phyloP scores from a whole-genome alignment of 2,797 vertebrate genomes.

The Danio aesculapii region DNA sequence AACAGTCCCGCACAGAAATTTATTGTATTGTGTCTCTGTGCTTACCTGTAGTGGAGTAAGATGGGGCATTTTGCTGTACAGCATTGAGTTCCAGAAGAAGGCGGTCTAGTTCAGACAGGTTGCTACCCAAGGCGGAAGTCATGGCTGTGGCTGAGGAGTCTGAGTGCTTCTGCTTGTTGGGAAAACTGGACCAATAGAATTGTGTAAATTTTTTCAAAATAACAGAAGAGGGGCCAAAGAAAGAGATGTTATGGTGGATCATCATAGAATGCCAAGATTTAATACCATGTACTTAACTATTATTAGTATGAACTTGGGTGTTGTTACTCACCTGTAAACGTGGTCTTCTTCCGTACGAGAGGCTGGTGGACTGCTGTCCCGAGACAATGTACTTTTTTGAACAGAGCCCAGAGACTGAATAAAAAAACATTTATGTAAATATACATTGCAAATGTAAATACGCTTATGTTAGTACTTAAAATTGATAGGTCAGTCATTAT shows the following conservation, averaged over 20 bases:
- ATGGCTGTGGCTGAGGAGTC: constrained; percentile 89
- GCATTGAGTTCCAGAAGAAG: constrained; percentile 95
- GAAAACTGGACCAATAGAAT: constrained; percentile 82
- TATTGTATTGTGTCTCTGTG: too few species aligned
- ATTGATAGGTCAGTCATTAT: too few species aligned
- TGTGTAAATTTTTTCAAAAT: not conserved
- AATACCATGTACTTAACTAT: not conserved
- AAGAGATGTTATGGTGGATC: not conserved
- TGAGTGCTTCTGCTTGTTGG: constrained; percentile 93
- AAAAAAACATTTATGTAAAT: constrained; percentile 48
- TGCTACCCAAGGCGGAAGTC: constrained; percentile 91
- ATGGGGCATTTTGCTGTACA: constrained; percentile 89
- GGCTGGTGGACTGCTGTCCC: constrained; percentile 81
- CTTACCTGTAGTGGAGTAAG: constrained; percentile 86
- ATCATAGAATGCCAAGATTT: constrained; percentile 1
- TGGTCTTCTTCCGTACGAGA: constrained; percentile 91
- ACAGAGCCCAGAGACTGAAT: constrained; percentile 78
- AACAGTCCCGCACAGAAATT: too few species aligned
- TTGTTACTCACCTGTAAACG: constrained; percentile 89
- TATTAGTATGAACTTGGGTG: not conserved
- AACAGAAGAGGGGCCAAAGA: not conserved
- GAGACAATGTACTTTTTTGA: constrained; percentile 84
- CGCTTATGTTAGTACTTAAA: too few species aligned
- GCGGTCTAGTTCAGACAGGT: constrained; percentile 95
- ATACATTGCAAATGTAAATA: not conserved